These are phyloP conservation scores for Paramormyrops kingsleyae DNA, from an alignment of 2,113 vertebrate genomes.

Conservation along the genomic window DNA sequence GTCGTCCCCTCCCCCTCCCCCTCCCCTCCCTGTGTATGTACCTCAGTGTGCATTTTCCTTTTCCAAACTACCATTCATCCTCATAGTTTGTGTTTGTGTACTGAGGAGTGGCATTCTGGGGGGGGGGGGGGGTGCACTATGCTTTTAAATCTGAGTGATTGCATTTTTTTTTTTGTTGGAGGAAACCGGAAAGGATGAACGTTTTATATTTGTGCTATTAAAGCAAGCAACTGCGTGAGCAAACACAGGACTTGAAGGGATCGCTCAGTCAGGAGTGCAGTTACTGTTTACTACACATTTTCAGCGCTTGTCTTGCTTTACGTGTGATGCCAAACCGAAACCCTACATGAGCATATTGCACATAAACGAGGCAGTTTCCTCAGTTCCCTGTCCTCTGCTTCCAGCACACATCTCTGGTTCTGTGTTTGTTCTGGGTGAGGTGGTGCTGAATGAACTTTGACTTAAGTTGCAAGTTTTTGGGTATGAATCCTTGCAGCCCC, in stretches of 20 bases:
- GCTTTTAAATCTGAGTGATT: constrained; percentile 55
- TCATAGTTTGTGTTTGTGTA: constrained; percentile 53
- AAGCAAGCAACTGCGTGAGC: constrained; percentile 39
- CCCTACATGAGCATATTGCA: constrained; percentile 32
- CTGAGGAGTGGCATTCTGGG: constrained; percentile 42
- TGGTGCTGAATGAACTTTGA: constrained; percentile 37
- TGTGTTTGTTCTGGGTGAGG: constrained; percentile 17
- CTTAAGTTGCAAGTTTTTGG: constrained; percentile 40
- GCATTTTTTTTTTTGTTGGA: constrained; percentile 46
- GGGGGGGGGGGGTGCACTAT: constrained; percentile 39
- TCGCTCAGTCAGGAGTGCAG: constrained; percentile 52
- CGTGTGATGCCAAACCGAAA: constrained; percentile 56
- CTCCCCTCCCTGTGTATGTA: constrained; percentile 51
- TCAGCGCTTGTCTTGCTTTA: constrained; percentile 49
- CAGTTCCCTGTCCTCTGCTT: not conserved
- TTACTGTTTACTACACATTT: constrained; percentile 52
- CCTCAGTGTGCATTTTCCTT: constrained; percentile 54
- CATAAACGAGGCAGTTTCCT: constrained; percentile 16
- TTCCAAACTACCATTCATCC: constrained; percentile 54
- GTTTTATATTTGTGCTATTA: constrained; percentile 55
- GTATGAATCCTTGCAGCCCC: constrained; percentile 37
- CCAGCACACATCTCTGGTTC: constrained; percentile 25
- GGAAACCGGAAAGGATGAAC: constrained; percentile 35
- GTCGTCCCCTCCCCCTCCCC: constrained; percentile 28
- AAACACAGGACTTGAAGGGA: constrained; percentile 55